phyloP scores from a whole-genome alignment of 1,140 invertebrate genomes.

The Riptortus pedestris region DNA sequence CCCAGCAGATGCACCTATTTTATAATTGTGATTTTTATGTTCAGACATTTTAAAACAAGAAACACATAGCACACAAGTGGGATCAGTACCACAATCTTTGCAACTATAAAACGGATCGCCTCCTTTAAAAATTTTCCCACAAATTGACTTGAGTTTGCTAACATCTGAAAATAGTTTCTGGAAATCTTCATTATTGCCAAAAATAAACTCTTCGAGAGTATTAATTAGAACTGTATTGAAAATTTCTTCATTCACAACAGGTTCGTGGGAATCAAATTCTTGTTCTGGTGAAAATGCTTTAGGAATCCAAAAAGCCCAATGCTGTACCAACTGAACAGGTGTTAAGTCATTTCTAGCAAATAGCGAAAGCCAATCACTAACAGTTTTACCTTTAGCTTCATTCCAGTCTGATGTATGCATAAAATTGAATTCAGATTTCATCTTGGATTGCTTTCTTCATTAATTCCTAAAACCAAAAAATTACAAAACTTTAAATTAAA shows the following conservation, averaged over 20 bases:
- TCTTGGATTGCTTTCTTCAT: no score
- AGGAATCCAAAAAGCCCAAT: neutral
- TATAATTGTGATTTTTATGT: constrained; percentile 80
- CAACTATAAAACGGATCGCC: constrained; percentile 97
- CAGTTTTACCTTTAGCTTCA: no score
- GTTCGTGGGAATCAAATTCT: neutral
- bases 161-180: constrained; percentile 48
- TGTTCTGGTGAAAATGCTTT: neutral
- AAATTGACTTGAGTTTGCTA: constrained; percentile 56
- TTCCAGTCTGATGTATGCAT: no score
- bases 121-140: constrained; percentile 87
- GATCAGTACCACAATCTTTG: constrained; percentile 90
- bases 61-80: constrained; percentile 93
- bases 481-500: no score
- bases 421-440: no score
- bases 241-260: neutral
- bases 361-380: no score
- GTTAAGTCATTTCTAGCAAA: no score
- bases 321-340: neutral
- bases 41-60: constrained; percentile 90
- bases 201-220: constrained; percentile 67
- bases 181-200: constrained; percentile 50
- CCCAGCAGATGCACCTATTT: constrained; percentile 85
- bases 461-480: no score
- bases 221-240: neutral